Evolutionary conservation across 2,888 invertebrate species (phyloP), one percentile per base, ranked within the genome.

Genomic region (Dynastes maya): DNA sequence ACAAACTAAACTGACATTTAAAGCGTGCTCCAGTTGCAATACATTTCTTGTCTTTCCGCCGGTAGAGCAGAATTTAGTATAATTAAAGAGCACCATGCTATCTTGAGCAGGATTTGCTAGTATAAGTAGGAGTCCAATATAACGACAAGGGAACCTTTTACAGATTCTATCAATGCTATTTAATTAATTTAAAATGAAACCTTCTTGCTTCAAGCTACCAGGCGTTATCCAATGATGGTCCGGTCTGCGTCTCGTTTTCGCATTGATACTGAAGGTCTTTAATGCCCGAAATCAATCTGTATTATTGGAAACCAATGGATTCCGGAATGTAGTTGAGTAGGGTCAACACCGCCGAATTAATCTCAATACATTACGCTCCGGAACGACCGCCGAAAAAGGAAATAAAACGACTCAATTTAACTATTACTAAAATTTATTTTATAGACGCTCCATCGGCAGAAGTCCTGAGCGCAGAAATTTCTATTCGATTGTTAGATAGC

Each of bases 111-210:
- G 45, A 45, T 45, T 45, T 45, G 45, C 2, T 8, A 22, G 55
- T 6, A 22, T 55, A 22, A 22, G 55, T 55, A 55, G 8, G 22
- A 27, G n/a, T 22, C 45, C 8, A 45, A 45, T 45, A 2, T 45
- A 45, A 45, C 45, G 45, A 11, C 45, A 6, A 45, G 55, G 55
- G 6, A 55, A 55, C 55, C 55, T 29, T 55, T 55, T 37, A 37
- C 53, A 40, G n/a, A 37, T 71, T 71, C 49, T 55, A 58, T 58
- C 71, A 71, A 71, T 55, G 55, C 55, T n/a, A 55, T 71, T 53
- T 71, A 71, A 71, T 71, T 71, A 71, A 71, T 71, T 71, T 71
- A 55, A 71, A 71, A 71, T 71, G 71, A 32, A 71, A 71, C 71
- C 58, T 53, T 22, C 58, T 71, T 58, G 71, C 55, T 32, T 32